Base-by-base conservation (phyloP, 1,140 invertebrate species). In the Zophobas morio region DNA sequence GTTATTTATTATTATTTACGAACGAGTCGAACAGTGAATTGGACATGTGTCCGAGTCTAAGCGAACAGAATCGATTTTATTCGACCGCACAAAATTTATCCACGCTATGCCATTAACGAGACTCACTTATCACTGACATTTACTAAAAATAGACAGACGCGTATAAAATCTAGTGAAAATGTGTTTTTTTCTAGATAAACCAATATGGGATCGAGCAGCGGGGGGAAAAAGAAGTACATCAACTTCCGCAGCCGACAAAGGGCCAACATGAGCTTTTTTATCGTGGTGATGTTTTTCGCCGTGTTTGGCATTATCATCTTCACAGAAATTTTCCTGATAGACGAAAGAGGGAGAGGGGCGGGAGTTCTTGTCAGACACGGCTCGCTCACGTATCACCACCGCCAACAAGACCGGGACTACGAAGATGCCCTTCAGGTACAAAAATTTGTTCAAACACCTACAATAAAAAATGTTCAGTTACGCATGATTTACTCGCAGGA, bases 241-340 rank as follows among this genome's bases (percentile, higher is more conserved):
- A 82, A 75, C 46, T 82, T 82, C 53, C 75, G 91, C 83, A 90
- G 91, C 60, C 90, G 92, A 80, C 94, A 96, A 82, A 89, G 95
- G 70, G 94, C 94, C 72, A 93, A 94, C 84, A 91, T 96, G 90
- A 95, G 94, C 78, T 96, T 96, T 86, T 93, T 96, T 87, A 93
- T 96, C 82, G 94, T 96, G 37, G 90, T 96, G 75, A 94, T 96
- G 88, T 96, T 96, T 85, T 95, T 96, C 84, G 93, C 91, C n/a
- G 92, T 96, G 46, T 96, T 96, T 82, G 93, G 93, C 6, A 87
- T 95, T 70, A 96, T 96, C 79, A 91, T 96, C 6, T 88, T 96
- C 51, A 95, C 94, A 46, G 94, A 96, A 87, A 91, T 94, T 78
- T 91, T 95, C 84, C 88, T 94, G 60, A 92, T 95, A 47, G 93